Evolutionary conservation across 2,888 invertebrate species (phyloP), one percentile per base, ranked within the genome.

Genomic region (Troides helena): DNA sequence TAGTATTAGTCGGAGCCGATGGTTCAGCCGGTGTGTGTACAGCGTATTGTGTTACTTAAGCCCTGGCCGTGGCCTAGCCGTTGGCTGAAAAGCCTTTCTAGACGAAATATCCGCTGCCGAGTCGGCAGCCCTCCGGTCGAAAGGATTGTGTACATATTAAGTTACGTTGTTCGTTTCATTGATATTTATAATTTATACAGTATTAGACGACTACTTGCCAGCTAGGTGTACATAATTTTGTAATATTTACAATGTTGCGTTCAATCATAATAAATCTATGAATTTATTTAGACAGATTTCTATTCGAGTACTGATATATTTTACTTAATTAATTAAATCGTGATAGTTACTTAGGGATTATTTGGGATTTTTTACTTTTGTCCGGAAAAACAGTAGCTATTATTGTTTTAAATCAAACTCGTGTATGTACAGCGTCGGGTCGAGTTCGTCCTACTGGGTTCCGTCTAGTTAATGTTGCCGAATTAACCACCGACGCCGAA

Each of bases 201-300:
- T 91, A 91, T 92, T 91, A 90, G 81, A 77, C 77, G 84, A 85
- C 85, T 85, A 88, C 90, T 91, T 92, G 92, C 92, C 92, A 89
- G 87, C 87, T 85, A 81, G 79, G 71, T 88, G 88, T 89, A 88
- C 80, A 88, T 89, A 87, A 79, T 76, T 78, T 79, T 77, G 70
- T 75, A 75, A 12, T 53, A 60, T 60, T 53, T 76, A 70, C 68
- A 69, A 74, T 67, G 69, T 72, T 50, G n/a, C 53, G 62, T 62
- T 39, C 50, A 30, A 43, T 70, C 57, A 60, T 64, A 39, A 65
- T 65, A 53, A 62, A 65, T 50, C 6, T 63, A 69, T 68, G 69
- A 75, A 72, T 73, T 68, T 21, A 75, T 63, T 65, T 61, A 30
- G 23, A 62, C 58, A 70, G 59, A 58, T 65, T 57, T 62, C 62